Evolutionary conservation across 2,888 invertebrate genomes (phyloP).

Genomic region (Carterocephalus palaemon): DNA sequence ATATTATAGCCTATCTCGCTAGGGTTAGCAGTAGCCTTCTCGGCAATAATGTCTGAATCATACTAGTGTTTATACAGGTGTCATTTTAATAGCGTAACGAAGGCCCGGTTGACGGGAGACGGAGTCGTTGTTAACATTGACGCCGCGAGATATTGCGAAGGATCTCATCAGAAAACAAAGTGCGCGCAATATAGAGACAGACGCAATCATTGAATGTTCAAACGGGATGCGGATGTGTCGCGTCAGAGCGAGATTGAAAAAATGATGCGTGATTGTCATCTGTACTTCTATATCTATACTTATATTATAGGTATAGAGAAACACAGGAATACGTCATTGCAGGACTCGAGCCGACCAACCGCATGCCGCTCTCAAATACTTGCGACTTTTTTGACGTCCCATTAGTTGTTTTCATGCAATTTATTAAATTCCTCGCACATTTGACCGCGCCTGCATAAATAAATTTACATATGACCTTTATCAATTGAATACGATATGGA

Average conservation of each 20-base stretch:
- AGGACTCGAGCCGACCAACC: neutral
- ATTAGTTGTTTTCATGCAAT: conserved; percentile 3
- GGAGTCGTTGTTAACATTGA: conserved; percentile 17
- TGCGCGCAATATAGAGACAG: conserved; percentile 8
- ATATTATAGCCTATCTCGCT: too few relatives aligned
- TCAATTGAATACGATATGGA: neutral
- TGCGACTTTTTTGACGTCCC: neutral
- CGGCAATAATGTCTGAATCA: conserved; percentile 14
- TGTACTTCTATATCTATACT: too few relatives aligned
- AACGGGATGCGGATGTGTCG: neutral
- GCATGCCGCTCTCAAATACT: neutral
- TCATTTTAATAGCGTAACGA: conserved; percentile 24
- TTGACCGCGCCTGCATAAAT: conserved; percentile 9
- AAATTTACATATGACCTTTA: conserved; percentile 18
- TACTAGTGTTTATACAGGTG: conserved; percentile 19
- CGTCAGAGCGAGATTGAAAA: neutral
- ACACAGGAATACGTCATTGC: too few relatives aligned
- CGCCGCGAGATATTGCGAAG: conserved; percentile 9
- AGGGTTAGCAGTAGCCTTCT: too few relatives aligned
- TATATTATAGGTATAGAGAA: too few relatives aligned
- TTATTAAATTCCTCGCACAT: conserved; percentile 5
- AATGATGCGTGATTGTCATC: neutral
- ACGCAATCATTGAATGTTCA: neutral
- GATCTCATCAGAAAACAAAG: conserved; percentile 21
- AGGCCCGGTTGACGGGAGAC: conserved; percentile 13